phyloP scores from a whole-genome alignment of 1,140 invertebrate species.

The Meloidogyne floridensis region DNA sequence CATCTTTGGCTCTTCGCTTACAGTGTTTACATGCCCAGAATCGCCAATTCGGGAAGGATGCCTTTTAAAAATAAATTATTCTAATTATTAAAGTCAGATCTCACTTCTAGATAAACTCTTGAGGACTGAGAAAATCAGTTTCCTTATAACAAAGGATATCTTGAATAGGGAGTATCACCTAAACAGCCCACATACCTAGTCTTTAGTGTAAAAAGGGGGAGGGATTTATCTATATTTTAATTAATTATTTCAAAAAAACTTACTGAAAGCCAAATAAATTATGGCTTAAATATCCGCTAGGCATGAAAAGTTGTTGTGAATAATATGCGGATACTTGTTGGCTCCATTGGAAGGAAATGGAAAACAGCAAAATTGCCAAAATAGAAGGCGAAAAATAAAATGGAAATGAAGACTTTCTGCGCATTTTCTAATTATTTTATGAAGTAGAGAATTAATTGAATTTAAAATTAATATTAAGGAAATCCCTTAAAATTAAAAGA shows the following conservation, averaged over 20 bases:
- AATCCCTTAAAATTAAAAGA: too few species aligned
- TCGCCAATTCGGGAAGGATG: background rate
- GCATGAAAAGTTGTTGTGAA: conserved; percentile 23
- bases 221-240: too few species aligned
- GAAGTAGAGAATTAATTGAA: too few species aligned
- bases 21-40: background rate
- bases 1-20: conserved; percentile 2
- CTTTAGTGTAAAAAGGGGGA: too few species aligned
- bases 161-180: too few species aligned
- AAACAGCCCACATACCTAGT: too few species aligned
- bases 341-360: background rate
- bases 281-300: conserved; percentile 13
- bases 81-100: too few species aligned
- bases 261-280: conserved; percentile 9
- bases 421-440: background rate
- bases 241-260: background rate
- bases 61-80: background rate
- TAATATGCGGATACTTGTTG: conserved; percentile 10
- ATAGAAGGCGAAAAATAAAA: conserved; percentile 4
- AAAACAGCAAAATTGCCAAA: background rate
- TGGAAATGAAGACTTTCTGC: conserved; percentile 1
- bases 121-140: too few species aligned
- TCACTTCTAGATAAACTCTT: too few species aligned
- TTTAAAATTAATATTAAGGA: too few species aligned
- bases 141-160: too few species aligned